A percentile compares a stretch with the other conserved stretches of the same genome.
phyloP scores from a whole-genome alignment of 2,888 invertebrate genomes.

The Tribolium freemani region DNA sequence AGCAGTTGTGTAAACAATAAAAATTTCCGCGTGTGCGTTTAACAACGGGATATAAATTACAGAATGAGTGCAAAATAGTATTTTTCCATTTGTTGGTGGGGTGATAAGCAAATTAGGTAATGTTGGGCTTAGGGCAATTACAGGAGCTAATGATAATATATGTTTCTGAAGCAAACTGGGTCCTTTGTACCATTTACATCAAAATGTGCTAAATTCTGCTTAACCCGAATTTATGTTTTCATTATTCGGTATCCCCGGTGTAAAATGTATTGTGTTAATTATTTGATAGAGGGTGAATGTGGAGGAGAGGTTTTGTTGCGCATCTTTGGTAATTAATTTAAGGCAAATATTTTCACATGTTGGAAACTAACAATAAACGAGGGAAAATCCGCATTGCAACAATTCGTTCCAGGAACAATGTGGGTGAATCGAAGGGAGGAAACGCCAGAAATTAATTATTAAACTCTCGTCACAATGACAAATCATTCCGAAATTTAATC shows the following conservation, averaged over 20 bases:
- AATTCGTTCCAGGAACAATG: not conserved
- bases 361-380: not conserved
- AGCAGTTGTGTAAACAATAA: not conserved
- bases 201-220: slow-evolving; percentile 28
- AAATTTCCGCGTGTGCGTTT: not conserved
- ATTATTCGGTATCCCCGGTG: slow-evolving; percentile 24
- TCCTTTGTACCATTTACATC: slow-evolving; percentile 21
- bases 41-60: not conserved
- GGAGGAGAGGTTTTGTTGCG: not conserved
- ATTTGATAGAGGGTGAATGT: slow-evolving; percentile 9
- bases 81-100: slow-evolving; percentile 4
- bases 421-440: not conserved
- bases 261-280: slow-evolving; percentile 29
- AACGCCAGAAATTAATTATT: slow-evolving; percentile 21
- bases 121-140: not conserved
- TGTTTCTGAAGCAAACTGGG: not conserved
- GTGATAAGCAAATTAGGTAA: slow-evolving; percentile 5
- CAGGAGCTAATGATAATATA: slow-evolving; percentile 13
- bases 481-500: slow-evolving; percentile 23
- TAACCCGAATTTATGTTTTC: slow-evolving; percentile 28
- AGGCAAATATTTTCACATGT: slow-evolving; percentile 1
- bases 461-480: slow-evolving; percentile 14
- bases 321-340: not conserved
- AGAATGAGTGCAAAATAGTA: not conserved
- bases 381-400: not conserved